Evolutionary conservation across 2,888 invertebrate species (phyloP).

Genomic region (Drosophila siamana): DNA sequence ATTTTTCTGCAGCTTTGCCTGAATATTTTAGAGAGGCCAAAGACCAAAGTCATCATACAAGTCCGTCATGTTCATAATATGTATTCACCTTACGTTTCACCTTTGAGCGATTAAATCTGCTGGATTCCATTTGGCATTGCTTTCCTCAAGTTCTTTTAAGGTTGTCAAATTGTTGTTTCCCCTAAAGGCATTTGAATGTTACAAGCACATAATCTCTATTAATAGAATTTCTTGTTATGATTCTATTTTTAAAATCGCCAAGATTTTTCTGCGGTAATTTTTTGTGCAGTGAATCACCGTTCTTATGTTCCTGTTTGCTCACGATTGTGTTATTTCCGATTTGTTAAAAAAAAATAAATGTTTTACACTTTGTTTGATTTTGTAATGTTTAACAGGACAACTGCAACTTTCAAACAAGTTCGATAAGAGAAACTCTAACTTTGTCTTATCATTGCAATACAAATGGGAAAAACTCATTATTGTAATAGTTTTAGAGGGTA

Average conservation of each 20-base stretch:
- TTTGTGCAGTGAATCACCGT: not conserved
- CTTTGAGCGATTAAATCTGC: slow-evolving; percentile 16
- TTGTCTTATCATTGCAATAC: slow-evolving; percentile 18
- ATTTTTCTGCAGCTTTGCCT: slow-evolving; percentile 18
- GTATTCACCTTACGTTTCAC: slow-evolving; percentile 11
- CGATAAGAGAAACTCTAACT: slow-evolving; percentile 11
- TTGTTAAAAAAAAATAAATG: not conserved
- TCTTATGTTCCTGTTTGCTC: not conserved
- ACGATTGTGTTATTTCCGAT: slow-evolving; percentile 16
- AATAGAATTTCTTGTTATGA: not conserved
- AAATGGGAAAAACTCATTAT: slow-evolving; percentile 25
- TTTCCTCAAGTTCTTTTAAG: not conserved
- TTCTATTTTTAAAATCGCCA: not conserved
- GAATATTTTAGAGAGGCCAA: slow-evolving; percentile 35
- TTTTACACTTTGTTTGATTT: not conserved
- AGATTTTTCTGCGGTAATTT: not conserved
- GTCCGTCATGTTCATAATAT: not conserved
- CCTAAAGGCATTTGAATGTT: not conserved
- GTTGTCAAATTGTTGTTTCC: not conserved
- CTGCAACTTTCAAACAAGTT: slow-evolving; percentile 14
- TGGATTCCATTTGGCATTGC: not conserved
- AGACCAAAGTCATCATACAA: slow-evolving; percentile 31
- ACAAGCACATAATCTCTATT: not conserved
- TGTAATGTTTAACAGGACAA: slow-evolving; percentile 24
- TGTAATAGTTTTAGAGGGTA: slow-evolving; percentile 44